These are phyloP conservation scores for Caprella mutica DNA, from an alignment of 2,888 invertebrate genomes.

Conservation along the genomic window DNA sequence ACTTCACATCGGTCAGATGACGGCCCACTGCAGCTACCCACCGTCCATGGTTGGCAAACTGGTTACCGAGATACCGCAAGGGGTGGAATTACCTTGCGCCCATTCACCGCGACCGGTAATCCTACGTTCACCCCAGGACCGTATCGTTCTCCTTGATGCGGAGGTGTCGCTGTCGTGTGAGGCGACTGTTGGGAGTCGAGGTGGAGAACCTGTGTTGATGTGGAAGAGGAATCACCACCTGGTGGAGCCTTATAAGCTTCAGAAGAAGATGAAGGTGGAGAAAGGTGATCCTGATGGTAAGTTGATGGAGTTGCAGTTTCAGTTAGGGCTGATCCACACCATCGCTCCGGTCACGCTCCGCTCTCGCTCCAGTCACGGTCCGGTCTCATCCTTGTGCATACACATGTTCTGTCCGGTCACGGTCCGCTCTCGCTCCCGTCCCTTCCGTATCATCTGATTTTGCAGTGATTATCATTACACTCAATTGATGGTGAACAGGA, in stretches of 20 bases:
- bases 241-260: constrained; percentile 30
- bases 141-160: constrained; percentile 75
- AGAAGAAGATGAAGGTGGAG: constrained; percentile 18
- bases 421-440: too few relatives aligned
- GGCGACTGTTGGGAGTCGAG: constrained; percentile 64
- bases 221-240: constrained; percentile 80
- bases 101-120: constrained; percentile 78
- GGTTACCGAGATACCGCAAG: constrained; percentile 43
- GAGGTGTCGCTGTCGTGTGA: constrained; percentile 70
- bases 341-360: too few relatives aligned
- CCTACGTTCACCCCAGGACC: constrained; percentile 64
- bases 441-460: too few relatives aligned
- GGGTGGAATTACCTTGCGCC: constrained; percentile 48
- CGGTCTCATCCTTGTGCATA: too few relatives aligned
- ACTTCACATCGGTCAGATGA: constrained; percentile 50
- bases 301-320: too few relatives aligned
- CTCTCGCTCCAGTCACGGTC: too few relatives aligned
- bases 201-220: constrained; percentile 53
- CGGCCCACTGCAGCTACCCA: constrained; percentile 71
- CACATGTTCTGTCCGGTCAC: too few relatives aligned
- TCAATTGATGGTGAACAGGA: too few relatives aligned
- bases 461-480: too few relatives aligned
- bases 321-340: too few relatives aligned
- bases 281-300: constrained; percentile 16
- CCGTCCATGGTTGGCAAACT: constrained; percentile 59